Evolutionary conservation across 2,113 vertebrate species (phyloP).

Genomic region (Ictalurus punctatus): DNA sequence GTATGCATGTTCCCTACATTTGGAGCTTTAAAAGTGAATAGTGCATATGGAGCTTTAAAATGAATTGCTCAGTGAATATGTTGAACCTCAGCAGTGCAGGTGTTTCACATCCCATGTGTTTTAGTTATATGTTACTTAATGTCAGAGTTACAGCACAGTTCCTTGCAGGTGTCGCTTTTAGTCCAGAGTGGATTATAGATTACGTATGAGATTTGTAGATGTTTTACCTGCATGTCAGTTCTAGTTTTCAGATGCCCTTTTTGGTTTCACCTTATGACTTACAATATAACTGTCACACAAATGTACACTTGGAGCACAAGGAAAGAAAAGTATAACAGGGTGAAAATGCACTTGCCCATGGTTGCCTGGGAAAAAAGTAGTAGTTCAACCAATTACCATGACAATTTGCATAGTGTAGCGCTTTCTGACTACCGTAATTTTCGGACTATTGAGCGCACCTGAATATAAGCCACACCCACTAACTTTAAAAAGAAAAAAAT

Average conservation of each 20-base stretch:
- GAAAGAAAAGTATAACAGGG: not conserved
- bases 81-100: not conserved
- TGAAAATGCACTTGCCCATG: not conserved
- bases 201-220: not conserved
- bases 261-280: not conserved
- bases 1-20: not conserved
- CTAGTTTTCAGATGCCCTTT: not conserved
- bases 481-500: no score
- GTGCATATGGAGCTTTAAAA: not conserved
- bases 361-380: not conserved
- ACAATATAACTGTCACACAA: not conserved
- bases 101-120: constrained; percentile 12
- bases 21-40: not conserved
- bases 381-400: not conserved
- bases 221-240: not conserved
- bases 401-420: not conserved
- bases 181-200: not conserved
- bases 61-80: not conserved
- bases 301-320: not conserved
- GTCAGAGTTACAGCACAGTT: not conserved
- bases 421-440: not conserved
- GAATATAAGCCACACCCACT: no score
- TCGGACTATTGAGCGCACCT: no score
- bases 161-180: not conserved
- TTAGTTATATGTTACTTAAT: constrained; percentile 14